A percentile compares a stretch with the other conserved stretches of the same genome.
Conservation (phyloP, 2,888 invertebrate species). For the Rotaria macrura region DNA sequence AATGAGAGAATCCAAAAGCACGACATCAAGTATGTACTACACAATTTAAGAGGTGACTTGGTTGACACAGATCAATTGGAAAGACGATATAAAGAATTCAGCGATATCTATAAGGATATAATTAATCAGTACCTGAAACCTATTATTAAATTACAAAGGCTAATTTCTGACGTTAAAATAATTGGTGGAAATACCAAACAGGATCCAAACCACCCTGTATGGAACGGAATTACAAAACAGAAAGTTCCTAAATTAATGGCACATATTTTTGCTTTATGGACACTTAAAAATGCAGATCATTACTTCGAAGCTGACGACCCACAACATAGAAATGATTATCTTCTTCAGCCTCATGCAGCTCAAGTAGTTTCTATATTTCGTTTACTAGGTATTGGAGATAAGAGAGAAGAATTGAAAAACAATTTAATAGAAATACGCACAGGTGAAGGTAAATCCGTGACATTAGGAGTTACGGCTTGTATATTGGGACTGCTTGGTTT, state of each 20-base stretch:
- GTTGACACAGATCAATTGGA: neutral
- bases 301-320: neutral
- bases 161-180: neutral
- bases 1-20: neutral
- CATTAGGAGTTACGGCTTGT: neutral
- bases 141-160: neutral
- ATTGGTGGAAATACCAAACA: neutral
- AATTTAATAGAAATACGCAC: constrained; percentile 9
- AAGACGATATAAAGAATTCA: neutral
- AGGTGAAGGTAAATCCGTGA: constrained; percentile 1
- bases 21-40: constrained; percentile 10
- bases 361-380: neutral
- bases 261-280: constrained; percentile 11
- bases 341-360: neutral
- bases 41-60: neutral
- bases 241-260: neutral
- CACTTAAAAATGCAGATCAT: neutral
- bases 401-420: neutral
- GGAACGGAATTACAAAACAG: neutral
- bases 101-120: neutral
- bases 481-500: neutral
- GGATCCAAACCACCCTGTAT: neutral
- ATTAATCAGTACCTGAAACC: neutral
- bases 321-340: neutral
- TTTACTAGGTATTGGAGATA: neutral